These are phyloP conservation scores for Catostylus mosaicus DNA, from an alignment of 30 jellyfish, hydroid and myxozoan species.

Conservation along the genomic window DNA sequence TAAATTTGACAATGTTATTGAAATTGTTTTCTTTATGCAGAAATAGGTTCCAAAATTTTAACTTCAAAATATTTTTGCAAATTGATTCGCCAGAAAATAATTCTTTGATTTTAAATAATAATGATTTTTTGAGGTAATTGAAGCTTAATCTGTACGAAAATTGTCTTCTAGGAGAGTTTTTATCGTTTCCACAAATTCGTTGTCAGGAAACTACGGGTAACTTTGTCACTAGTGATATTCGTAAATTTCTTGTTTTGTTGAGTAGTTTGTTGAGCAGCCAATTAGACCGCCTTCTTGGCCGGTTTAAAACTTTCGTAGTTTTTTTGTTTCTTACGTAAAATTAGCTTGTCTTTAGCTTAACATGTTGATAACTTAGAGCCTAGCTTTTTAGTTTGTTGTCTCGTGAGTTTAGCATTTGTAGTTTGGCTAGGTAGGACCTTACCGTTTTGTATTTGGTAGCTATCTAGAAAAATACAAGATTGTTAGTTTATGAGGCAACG, in stretches of 20 bases:
- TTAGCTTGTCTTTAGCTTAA: neutral
- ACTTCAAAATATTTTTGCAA: constrained; percentile 52
- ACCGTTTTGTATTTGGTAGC: neutral
- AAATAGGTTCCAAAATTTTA: constrained; percentile 21
- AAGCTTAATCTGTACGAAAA: neutral
- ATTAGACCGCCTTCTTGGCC: neutral
- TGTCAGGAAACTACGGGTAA: constrained; percentile 4
- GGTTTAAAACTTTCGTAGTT: constrained; percentile 1
- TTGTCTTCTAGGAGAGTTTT: constrained; percentile 15
- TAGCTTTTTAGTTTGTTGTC: neutral
- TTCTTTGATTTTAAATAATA: constrained; percentile 33
- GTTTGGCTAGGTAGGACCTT: neutral
- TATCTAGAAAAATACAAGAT: neutral
- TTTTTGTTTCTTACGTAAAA: neutral
- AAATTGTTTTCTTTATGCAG: constrained; percentile 9
- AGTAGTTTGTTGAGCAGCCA: neutral
- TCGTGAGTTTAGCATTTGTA: neutral
- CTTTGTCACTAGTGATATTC: neutral
- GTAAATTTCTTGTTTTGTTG: neutral
- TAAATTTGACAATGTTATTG: too few relatives aligned
- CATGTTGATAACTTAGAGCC: neutral
- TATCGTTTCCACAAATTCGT: constrained; percentile 11
- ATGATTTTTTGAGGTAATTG: constrained; percentile 37
- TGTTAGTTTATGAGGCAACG: neutral
- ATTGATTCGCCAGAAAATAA: constrained; percentile 17